Evolutionary conservation across 1,140 invertebrate genomes (phyloP).

Genomic region (Stenopsyche tienmushanensis): DNA sequence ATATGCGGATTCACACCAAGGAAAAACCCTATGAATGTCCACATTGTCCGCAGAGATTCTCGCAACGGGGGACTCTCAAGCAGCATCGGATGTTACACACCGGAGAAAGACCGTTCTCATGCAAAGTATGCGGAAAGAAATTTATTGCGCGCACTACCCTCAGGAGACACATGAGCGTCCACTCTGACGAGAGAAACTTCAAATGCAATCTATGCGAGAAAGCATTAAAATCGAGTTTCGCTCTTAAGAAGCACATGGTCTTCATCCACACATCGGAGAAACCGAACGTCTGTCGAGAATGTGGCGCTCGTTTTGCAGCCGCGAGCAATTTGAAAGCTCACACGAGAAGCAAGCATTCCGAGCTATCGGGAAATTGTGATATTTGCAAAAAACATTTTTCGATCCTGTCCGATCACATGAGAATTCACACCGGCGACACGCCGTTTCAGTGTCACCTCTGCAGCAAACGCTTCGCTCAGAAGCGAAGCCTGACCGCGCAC

Average conservation of each 20-base stretch:
- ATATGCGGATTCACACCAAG: conserved; percentile 26
- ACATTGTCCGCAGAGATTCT: conserved; percentile 20
- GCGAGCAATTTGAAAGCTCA: conserved; percentile 56
- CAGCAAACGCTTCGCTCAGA: conserved; percentile 50
- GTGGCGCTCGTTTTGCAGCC: conserved; percentile 60
- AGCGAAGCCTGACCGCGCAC: conserved; percentile 50
- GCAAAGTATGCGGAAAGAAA: conserved; percentile 22
- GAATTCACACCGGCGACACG: conserved; percentile 69
- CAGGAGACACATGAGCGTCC: conserved; percentile 42
- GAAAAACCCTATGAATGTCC: conserved; percentile 35
- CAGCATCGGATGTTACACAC: conserved; percentile 33
- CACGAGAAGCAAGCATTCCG: conserved; percentile 49
- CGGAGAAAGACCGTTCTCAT: conserved; percentile 44
- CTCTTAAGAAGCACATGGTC: conserved; percentile 44
- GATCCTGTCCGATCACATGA: conserved; percentile 58
- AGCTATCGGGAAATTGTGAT: conserved; percentile 46
- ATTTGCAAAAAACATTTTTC: conserved; percentile 42
- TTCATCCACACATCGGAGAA: conserved; percentile 30
- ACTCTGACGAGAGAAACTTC: conserved; percentile 46
- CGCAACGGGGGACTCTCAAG: conserved; percentile 39
- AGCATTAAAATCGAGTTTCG: conserved; percentile 54
- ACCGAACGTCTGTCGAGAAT: conserved; percentile 53
- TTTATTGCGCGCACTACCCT: conserved; percentile 43
- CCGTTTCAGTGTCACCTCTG: conserved; percentile 62
- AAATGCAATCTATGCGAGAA: conserved; percentile 62